These are phyloP conservation scores for Phocoena sinus DNA, from an alignment of 2,113 vertebrate genomes.

Conservation along the genomic window DNA sequence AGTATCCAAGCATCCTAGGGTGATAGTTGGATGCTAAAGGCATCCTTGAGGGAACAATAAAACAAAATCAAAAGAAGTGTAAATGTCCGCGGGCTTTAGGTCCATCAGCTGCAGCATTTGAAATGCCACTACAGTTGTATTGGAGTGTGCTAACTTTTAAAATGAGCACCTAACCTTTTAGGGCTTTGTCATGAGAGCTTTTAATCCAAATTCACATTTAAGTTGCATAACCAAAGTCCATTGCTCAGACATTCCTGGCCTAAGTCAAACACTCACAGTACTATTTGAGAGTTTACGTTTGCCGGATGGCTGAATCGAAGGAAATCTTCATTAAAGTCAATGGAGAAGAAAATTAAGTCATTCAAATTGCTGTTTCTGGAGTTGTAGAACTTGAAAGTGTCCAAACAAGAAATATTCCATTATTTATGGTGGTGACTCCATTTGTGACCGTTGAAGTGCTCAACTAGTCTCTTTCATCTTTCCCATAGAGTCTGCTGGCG, in stretches of 20 bases:
- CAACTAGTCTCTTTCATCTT: background rate
- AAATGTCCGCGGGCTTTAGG: background rate
- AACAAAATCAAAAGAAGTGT: background rate
- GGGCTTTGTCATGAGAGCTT: slow-evolving; percentile 10
- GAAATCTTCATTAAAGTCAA: slow-evolving; percentile 71
- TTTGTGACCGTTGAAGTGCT: slow-evolving; percentile 26
- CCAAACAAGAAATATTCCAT: slow-evolving; percentile 68
- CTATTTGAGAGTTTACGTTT: slow-evolving; percentile 43
- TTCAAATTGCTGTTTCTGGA: slow-evolving; percentile 70
- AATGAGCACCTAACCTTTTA: slow-evolving; percentile 11
- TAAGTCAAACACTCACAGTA: slow-evolving; percentile 22
- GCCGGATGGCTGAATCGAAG: slow-evolving; percentile 24
- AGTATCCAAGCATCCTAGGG: background rate
- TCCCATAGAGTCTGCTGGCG: background rate
- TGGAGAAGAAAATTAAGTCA: slow-evolving; percentile 74
- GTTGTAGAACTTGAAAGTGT: slow-evolving; percentile 61
- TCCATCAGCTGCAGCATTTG: background rate
- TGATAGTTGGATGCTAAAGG: background rate
- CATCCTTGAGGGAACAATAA: background rate
- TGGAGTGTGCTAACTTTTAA: background rate
- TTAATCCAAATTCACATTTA: slow-evolving; percentile 61
- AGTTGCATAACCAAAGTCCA: slow-evolving; percentile 46
- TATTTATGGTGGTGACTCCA: slow-evolving; percentile 53
- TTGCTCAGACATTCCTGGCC: slow-evolving; percentile 23
- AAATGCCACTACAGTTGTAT: background rate